Evolutionary conservation across 2,888 invertebrate genomes (phyloP).

Genomic region (Leptothorax acervorum): DNA sequence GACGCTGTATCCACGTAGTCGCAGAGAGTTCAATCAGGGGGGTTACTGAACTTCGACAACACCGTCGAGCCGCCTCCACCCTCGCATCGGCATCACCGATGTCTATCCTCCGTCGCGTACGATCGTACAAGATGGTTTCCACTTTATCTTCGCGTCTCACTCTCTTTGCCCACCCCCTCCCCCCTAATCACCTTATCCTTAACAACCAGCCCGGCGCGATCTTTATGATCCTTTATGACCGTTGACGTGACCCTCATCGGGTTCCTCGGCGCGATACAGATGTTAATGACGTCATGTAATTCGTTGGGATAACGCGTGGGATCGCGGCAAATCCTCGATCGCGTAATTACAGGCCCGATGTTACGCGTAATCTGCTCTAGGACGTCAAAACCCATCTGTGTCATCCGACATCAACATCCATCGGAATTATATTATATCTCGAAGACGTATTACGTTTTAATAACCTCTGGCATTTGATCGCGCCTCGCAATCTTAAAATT

Average conservation of each 20-base stretch:
- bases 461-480: neutral
- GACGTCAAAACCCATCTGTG: neutral
- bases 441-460: slow-evolving; percentile 15
- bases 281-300: slow-evolving; percentile 36
- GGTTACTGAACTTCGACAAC: slow-evolving; percentile 80
- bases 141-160: slow-evolving; percentile 39
- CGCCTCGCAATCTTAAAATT: neutral
- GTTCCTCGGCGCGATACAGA: neutral
- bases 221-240: slow-evolving; percentile 14
- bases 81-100: slow-evolving; percentile 37
- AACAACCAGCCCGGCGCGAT: slow-evolving; percentile 19
- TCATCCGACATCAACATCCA: neutral
- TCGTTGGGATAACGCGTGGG: slow-evolving; percentile 13
- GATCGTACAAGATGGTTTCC: slow-evolving; percentile 41
- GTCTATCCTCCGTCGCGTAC: slow-evolving; percentile 42
- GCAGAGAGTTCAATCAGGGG: slow-evolving; percentile 80
- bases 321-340: slow-evolving; percentile 3
- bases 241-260: slow-evolving; percentile 31
- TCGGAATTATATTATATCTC: neutral
- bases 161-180: slow-evolving; percentile 37
- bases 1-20: slow-evolving; percentile 77
- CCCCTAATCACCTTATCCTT: slow-evolving; percentile 5
- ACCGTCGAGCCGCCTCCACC: slow-evolving; percentile 58
- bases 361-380: slow-evolving; percentile 4
- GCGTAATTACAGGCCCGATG: slow-evolving; percentile 32